Conservation (phyloP, 2,113 vertebrate genomes). For the Turnix velox region DNA sequence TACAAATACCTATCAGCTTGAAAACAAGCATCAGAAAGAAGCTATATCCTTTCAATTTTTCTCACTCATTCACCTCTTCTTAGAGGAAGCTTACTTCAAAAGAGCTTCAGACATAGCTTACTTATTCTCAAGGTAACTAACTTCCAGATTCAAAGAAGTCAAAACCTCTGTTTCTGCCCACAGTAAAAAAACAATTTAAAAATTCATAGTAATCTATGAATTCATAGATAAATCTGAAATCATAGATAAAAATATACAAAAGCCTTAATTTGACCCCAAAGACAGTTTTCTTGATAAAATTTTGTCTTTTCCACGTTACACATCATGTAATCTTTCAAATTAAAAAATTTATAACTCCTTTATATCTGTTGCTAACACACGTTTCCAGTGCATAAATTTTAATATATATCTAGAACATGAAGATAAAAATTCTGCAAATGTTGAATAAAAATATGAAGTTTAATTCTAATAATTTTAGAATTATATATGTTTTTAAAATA, state of each 20-base stretch:
- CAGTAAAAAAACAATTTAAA: background rate
- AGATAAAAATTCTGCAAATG: background rate
- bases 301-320: background rate
- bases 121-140: background rate
- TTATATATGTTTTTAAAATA: background rate
- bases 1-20: background rate
- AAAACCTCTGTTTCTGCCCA: background rate
- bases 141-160: background rate
- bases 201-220: background rate
- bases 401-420: background rate
- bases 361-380: background rate
- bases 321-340: background rate
- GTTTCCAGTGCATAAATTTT: background rate
- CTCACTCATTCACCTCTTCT: background rate
- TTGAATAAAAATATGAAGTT: background rate
- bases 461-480: background rate
- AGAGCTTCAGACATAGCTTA: background rate
- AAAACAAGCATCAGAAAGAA: background rate
- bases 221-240: background rate
- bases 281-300: background rate
- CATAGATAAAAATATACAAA: background rate
- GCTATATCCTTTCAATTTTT: background rate
- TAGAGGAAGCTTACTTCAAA: background rate
- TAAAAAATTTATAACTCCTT: too few relatives aligned
- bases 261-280: background rate